Percentiles rank a stretch among this genome's conserved stretches.
phyloP scores from a whole-genome alignment of 2,888 invertebrate species.

The Lasioglossum morio region DNA sequence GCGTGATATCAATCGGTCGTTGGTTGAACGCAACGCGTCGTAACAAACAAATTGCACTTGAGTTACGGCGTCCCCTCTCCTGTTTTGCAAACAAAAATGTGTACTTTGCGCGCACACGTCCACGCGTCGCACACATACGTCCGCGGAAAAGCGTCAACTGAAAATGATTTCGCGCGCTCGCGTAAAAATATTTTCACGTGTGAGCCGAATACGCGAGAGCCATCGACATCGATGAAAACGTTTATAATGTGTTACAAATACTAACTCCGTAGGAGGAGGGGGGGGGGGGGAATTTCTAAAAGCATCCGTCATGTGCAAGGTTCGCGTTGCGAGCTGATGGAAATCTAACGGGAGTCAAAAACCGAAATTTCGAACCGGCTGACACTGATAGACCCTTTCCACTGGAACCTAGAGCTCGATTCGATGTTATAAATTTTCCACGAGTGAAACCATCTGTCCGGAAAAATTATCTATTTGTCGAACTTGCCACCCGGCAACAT shows the following conservation, averaged over 20 bases:
- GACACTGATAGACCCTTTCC: constrained; percentile 29
- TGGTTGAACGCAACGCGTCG: neutral
- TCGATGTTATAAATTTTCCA: neutral
- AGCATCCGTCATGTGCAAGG: constrained; percentile 49
- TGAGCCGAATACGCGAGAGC: constrained; percentile 3
- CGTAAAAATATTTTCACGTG: constrained; percentile 29
- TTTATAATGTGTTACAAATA: constrained; percentile 52
- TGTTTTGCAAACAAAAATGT: neutral
- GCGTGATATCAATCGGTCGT: neutral
- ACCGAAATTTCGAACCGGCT: constrained; percentile 31
- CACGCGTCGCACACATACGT: neutral
- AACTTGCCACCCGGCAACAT: neutral
- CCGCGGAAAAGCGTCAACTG: neutral
- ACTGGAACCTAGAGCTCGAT: neutral
- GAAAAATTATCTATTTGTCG: neutral
- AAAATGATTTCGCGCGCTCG: neutral
- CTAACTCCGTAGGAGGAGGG: constrained; percentile 1
- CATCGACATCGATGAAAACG: constrained; percentile 41
- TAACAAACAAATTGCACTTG: neutral
- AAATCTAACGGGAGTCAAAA: constrained; percentile 40
- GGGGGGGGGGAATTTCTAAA: constrained; percentile 30
- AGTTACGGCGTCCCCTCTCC: neutral
- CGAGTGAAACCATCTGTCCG: neutral
- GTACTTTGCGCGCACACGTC: too few relatives aligned
- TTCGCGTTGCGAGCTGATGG: constrained; percentile 25